Percentiles rank a stretch among this genome's conserved stretches.
These are phyloP conservation scores for Megalops atlanticus DNA, from an alignment of 2,113 vertebrate genomes.

Conservation along the genomic window DNA sequence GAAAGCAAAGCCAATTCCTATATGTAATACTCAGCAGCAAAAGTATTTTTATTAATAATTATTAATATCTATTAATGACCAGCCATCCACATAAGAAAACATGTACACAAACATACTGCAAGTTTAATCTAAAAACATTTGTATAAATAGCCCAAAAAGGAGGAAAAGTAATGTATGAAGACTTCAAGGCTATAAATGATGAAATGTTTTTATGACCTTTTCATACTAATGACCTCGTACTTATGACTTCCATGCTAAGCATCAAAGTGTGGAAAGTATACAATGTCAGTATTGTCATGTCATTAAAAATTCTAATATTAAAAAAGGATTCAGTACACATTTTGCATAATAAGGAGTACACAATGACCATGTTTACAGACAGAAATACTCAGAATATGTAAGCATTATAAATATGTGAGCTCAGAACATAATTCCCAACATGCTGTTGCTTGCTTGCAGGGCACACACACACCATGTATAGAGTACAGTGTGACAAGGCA, in stretches of 20 bases:
- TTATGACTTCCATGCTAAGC: background rate
- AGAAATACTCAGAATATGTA: background rate
- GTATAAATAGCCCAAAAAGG: background rate
- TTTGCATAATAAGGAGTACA: background rate
- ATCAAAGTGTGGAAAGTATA: background rate
- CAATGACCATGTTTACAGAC: constrained; percentile 2
- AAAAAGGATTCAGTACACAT: background rate
- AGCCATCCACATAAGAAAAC: too few species aligned
- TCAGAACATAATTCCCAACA: background rate
- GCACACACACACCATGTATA: too few species aligned
- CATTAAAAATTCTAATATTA: background rate
- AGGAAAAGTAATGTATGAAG: background rate
- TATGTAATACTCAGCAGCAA: background rate
- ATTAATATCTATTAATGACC: too few species aligned
- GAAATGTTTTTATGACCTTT: background rate
- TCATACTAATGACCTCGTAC: background rate
- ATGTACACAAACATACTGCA: too few species aligned
- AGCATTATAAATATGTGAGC: background rate
- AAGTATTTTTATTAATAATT: too few species aligned
- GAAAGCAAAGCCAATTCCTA: background rate
- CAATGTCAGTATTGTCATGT: background rate
- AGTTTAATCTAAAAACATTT: too few species aligned
- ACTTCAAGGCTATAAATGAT: background rate
- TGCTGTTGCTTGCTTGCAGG: too few species aligned
- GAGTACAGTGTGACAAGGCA: too few species aligned